Evolutionary conservation across 2,888 invertebrate genomes (phyloP).

Genomic region (Drosophila vallismaia): DNA sequence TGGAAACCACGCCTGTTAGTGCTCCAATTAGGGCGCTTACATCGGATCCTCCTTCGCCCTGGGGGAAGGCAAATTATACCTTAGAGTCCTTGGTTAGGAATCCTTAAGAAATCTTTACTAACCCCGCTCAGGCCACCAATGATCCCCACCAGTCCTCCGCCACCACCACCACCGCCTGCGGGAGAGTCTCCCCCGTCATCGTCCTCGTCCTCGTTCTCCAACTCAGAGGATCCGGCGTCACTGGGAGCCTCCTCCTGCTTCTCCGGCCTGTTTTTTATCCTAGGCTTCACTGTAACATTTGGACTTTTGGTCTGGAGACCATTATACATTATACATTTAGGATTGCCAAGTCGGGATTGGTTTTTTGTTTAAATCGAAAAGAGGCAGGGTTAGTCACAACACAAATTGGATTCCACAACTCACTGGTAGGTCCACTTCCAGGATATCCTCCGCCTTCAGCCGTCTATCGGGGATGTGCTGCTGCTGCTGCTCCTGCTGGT

Average conservation of each 20-base stretch:
- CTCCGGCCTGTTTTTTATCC: conserved; percentile 44
- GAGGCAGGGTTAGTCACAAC: conserved; percentile 56
- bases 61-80: not conserved
- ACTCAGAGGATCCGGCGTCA: conserved; percentile 52
- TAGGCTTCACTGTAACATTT: conserved; percentile 9
- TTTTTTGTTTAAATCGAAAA: not conserved
- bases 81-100: not conserved
- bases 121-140: conserved; percentile 83
- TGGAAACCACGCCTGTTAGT: conserved; percentile 81
- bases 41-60: conserved; percentile 84
- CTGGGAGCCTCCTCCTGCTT: conserved; percentile 50
- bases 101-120: conserved; percentile 52
- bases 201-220: conserved; percentile 41
- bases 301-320: conserved; percentile 48
- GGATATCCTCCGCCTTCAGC: conserved; percentile 43
- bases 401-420: conserved; percentile 37
- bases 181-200: conserved; percentile 25
- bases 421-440: conserved; percentile 53
- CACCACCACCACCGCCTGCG: conserved; percentile 49
- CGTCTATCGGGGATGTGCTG: conserved; percentile 4
- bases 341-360: conserved; percentile 19
- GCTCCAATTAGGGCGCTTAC: conserved; percentile 83
- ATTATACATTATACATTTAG: conserved; percentile 22
- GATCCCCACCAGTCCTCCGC: conserved; percentile 81
- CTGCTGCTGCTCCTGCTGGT: conserved; percentile 32